Evolutionary conservation across 92 coral and sea anemone genomes (phyloP), one percentile per base, ranked within the genome.

Genomic region (Palythoa grandiflora): DNA sequence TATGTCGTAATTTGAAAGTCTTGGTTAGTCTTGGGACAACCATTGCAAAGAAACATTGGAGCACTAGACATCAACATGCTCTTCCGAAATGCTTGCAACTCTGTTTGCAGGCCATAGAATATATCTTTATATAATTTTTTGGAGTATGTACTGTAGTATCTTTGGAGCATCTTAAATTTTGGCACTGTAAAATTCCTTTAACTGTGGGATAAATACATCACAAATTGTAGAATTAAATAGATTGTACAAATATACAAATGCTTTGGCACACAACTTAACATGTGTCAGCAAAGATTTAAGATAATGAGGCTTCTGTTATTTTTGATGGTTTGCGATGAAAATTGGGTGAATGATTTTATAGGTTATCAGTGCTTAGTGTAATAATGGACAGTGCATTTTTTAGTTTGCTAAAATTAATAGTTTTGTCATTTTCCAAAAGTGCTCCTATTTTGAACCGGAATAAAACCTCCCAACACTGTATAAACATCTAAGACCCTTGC

Each of bases 1-100:
- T 57, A 28, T 63, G 14, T 47, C 51, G 28, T 71, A 81, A 81
- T 66, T 81, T 79, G 75, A 81, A 81, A 65, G 9, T 21, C 75
- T 78, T 65, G 63, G 86, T 20, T 81, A 71, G 60, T 38, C 39
- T 44, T 47, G 20, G 37, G 85, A 48, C 51, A 63, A 17, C 75
- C 75, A 70, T 36, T 51, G 63, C 74, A 63, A 44, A 61, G 75
- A 80, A 80, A 36, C 48, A 71, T 59, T 63, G 59, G 9, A 59
- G 19, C 72, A 37, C 7, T 77, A 81, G 61, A 44, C 38, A 10
- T 19, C 60, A 68, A 5, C 66, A 35, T 63, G 40, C 48, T 47
- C 86, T 65, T 81, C 60, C 47, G 20, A 39, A 52, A 51, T n/a
- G 3, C 63, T 76, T 28, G 35, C 6, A 11, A 38, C 48, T 57